Percentiles rank a stretch among this genome's conserved stretches.
phyloP scores from a whole-genome alignment of 2,113 vertebrate species.

The Hiodon tergisus region DNA sequence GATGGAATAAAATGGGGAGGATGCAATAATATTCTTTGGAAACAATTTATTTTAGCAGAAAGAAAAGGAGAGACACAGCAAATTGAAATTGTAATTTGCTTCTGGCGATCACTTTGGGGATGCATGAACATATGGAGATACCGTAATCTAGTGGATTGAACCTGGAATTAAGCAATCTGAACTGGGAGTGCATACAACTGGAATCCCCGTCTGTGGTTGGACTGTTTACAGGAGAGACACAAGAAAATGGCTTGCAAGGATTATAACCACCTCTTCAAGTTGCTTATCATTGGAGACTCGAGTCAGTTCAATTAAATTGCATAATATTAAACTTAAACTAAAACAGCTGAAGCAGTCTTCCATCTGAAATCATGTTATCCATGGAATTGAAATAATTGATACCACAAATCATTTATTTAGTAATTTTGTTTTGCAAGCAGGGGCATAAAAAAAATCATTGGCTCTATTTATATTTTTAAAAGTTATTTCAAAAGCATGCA shows the following conservation, averaged over 20 bases:
- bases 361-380: neutral
- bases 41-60: neutral
- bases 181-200: conserved; percentile 12
- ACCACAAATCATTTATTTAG: too few species aligned
- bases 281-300: conserved; percentile 79
- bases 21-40: conserved; percentile 1
- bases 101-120: too few species aligned
- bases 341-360: too few species aligned
- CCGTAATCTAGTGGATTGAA: neutral
- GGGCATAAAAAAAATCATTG: neutral
- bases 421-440: too few species aligned
- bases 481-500: neutral
- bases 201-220: conserved; percentile 3
- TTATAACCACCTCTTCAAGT: conserved; percentile 76
- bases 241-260: conserved; percentile 68
- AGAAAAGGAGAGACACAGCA: neutral
- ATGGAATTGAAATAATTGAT: too few species aligned
- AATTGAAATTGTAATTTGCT: neutral
- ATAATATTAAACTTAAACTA: conserved; percentile 5
- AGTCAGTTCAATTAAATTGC: conserved; percentile 55
- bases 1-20: neutral
- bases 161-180: neutral
- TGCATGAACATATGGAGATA: neutral
- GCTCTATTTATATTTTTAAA: neutral
- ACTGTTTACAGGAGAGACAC: neutral